A percentile compares a stretch with the other conserved stretches of the same genome.
phyloP scores from a whole-genome alignment of 2,888 invertebrate species.

The Athetis lepigone region DNA sequence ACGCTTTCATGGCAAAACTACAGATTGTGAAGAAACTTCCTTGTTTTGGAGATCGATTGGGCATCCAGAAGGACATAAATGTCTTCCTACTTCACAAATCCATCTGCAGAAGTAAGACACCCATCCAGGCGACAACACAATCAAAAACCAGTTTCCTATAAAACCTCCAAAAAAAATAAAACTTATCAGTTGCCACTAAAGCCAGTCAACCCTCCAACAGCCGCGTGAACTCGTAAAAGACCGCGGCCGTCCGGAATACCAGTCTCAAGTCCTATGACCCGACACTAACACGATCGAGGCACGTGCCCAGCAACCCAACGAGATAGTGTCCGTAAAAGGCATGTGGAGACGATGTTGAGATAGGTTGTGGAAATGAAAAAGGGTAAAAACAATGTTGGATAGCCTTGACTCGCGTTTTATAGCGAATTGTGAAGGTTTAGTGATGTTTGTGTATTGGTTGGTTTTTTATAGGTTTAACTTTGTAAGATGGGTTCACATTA shows the following conservation, averaged over 20 bases:
- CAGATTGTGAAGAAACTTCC: too few species aligned
- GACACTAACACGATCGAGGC: slow-evolving; percentile 72
- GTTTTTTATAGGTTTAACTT: too few species aligned
- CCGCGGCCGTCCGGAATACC: slow-evolving; percentile 61
- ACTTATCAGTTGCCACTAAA: slow-evolving; percentile 10
- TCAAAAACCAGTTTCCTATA: too few species aligned
- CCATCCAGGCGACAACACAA: too few species aligned
- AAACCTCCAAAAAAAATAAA: too few species aligned
- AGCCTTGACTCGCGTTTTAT: slow-evolving; percentile 9
- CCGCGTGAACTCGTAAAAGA: slow-evolving; percentile 68
- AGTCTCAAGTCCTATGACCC: slow-evolving; percentile 68
- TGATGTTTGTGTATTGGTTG: background rate
- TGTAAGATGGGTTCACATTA: too few species aligned
- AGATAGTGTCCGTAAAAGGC: slow-evolving; percentile 60
- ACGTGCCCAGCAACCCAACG: slow-evolving; percentile 74
- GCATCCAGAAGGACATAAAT: too few species aligned
- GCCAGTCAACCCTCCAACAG: slow-evolving; percentile 43
- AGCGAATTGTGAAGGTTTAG: background rate
- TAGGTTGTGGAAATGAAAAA: slow-evolving; percentile 25
- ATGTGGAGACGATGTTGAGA: slow-evolving; percentile 31
- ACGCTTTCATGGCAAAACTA: too few species aligned
- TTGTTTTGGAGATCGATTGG: too few species aligned
- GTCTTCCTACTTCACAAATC: too few species aligned
- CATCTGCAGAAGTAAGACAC: too few species aligned
- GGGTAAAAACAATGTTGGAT: background rate